These are phyloP conservation scores for Haliclystus octoradiatus DNA, from an alignment of 30 jellyfish, hydroid and myxozoan genomes.

Conservation along the genomic window DNA sequence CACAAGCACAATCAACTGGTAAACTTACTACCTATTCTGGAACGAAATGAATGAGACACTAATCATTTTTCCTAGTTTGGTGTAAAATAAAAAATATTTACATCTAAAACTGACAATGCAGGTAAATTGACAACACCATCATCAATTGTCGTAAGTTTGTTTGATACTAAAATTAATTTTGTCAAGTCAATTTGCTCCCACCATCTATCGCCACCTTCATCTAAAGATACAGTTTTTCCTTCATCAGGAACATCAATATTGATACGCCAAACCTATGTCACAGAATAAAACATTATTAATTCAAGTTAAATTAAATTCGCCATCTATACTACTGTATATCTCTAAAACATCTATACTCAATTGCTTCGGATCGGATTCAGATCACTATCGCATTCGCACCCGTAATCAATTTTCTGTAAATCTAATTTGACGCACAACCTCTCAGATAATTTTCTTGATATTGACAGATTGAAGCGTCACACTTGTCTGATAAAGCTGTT, in stretches of 20 bases:
- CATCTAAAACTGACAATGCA: conserved; percentile 76
- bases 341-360: too few relatives aligned
- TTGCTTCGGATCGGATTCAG: not conserved
- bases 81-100: not conserved
- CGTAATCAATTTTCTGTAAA: too few relatives aligned
- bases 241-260: conserved; percentile 80
- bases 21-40: too few relatives aligned
- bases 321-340: too few relatives aligned
- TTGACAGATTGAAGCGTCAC: too few relatives aligned
- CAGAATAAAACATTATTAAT: not conserved
- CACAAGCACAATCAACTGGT: too few relatives aligned
- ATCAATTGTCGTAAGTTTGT: conserved; percentile 41
- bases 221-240: conserved; percentile 49
- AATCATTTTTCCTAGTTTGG: not conserved
- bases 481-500: too few relatives aligned
- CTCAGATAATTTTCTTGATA: not conserved
- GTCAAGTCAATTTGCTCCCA: conserved; percentile 86
- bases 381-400: too few relatives aligned
- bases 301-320: not conserved
- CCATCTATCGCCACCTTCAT: conserved; percentile 82
- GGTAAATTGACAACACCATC: conserved; percentile 54
- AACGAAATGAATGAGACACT: too few relatives aligned
- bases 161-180: conserved; percentile 77
- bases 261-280: conserved; percentile 57
- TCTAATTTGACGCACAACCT: not conserved